These are phyloP conservation scores for Cassiopea andromeda DNA, from an alignment of 30 jellyfish, hydroid and myxozoan genomes.

Conservation along the genomic window DNA sequence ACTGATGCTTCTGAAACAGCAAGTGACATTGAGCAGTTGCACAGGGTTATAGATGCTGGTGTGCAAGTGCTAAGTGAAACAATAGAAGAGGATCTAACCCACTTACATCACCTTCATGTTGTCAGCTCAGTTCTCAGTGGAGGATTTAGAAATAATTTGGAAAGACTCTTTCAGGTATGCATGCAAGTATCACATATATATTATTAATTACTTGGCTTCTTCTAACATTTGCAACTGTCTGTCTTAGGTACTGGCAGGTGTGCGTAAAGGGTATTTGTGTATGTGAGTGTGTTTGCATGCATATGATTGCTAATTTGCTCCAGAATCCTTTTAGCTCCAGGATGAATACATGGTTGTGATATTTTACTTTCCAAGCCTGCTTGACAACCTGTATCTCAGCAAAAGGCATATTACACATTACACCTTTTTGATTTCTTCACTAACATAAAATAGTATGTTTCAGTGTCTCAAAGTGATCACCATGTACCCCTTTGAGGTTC, in stretches of 20 bases:
- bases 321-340: not conserved
- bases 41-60: conserved; percentile 76
- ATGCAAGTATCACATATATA: not conserved
- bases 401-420: too few species aligned
- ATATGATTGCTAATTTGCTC: not conserved
- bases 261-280: not conserved
- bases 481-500: not conserved
- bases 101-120: conserved; percentile 81
- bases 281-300: not conserved
- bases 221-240: not conserved
- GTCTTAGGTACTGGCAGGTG: too few species aligned
- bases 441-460: too few species aligned
- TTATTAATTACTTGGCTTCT: not conserved
- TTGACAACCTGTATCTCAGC: too few species aligned
- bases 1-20: conserved; percentile 58
- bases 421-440: too few species aligned
- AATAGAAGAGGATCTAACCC: conserved; percentile 76
- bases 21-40: conserved; percentile 74
- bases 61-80: conserved; percentile 84
- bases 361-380: too few species aligned
- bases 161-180: conserved; percentile 74
- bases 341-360: not conserved
- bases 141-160: conserved; percentile 76
- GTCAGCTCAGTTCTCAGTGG: conserved; percentile 80
- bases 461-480: not conserved